These are phyloP conservation scores for Scaptomyza cyrtandrae DNA, from an alignment of 2,888 invertebrate genomes.

Conservation along the genomic window DNA sequence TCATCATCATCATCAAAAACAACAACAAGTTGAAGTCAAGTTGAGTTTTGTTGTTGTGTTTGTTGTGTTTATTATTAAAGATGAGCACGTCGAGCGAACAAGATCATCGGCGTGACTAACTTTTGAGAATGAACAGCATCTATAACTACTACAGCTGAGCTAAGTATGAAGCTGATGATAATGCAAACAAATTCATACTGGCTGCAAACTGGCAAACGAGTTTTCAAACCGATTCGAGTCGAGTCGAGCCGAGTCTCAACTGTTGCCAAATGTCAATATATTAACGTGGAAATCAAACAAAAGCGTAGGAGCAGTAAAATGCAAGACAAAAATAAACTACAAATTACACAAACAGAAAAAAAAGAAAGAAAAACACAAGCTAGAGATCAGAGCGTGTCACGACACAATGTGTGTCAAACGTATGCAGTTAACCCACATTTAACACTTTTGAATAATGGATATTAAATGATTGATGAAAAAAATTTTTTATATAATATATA, in stretches of 20 bases:
- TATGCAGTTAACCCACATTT: constrained; percentile 9
- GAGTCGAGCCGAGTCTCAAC: too few species aligned
- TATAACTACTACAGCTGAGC: constrained; percentile 64
- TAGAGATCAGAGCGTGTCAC: constrained; percentile 23
- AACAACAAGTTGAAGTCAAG: constrained; percentile 23
- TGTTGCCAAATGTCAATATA: constrained; percentile 69
- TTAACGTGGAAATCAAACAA: constrained; percentile 63
- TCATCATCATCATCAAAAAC: constrained; percentile 13
- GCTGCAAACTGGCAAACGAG: constrained; percentile 35
- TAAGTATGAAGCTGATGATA: not conserved
- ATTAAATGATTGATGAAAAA: not conserved
- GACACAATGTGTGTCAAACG: not conserved
- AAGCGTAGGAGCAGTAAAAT: constrained; percentile 63
- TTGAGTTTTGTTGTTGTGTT: constrained; percentile 31
- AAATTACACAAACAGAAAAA: constrained; percentile 14
- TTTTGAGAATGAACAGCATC: constrained; percentile 35
- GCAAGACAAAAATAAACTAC: constrained; percentile 36
- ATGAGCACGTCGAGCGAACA: constrained; percentile 54
- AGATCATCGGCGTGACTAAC: constrained; percentile 58
- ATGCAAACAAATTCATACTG: constrained; percentile 41
- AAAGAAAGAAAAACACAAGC: constrained; percentile 12
- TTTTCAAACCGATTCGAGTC: too few species aligned
- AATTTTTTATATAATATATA: too few species aligned
- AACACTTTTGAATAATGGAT: not conserved
- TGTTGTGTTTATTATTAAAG: constrained; percentile 58